These are phyloP conservation scores for Meleagris gallopavo DNA, from an alignment of 2,113 vertebrate species.

Conservation along the genomic window DNA sequence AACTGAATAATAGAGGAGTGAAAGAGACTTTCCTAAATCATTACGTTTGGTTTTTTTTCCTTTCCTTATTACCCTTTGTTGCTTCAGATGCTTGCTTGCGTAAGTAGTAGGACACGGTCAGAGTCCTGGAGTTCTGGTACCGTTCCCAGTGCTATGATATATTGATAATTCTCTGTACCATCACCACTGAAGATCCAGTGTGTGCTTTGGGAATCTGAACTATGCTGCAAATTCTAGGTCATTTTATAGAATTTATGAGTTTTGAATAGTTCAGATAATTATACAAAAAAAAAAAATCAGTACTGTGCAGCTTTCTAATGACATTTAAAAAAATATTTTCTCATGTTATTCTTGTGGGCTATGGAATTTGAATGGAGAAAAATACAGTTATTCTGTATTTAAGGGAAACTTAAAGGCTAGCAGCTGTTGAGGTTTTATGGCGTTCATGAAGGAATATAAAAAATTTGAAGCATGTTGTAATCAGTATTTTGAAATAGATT, in stretches of 20 bases:
- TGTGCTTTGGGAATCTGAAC: not conserved
- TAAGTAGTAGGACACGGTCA: not conserved
- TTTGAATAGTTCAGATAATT: not conserved
- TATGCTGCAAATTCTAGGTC: not conserved
- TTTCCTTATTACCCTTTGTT: not conserved
- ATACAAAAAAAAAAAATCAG: not conserved
- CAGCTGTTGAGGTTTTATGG: rapidly evolving
- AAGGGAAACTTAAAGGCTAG: not conserved
- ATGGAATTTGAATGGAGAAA: not conserved
- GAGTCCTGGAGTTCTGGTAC: not conserved
- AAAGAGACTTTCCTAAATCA: not conserved
- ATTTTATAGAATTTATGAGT: not conserved
- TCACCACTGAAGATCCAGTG: not conserved
- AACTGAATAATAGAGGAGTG: not conserved
- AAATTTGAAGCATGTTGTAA: not conserved
- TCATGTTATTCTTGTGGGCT: not conserved
- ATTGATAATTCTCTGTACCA: not conserved
- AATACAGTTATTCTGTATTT: not conserved
- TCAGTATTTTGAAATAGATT: not conserved
- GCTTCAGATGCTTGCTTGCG: not conserved
- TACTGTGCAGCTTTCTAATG: not conserved
- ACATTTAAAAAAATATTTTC: not conserved
- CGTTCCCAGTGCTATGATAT: not conserved
- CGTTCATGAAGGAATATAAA: not conserved
- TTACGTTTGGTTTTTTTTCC: not conserved